Evolutionary conservation across 2,888 invertebrate genomes (phyloP), one percentile per base, ranked within the genome.

Genomic region (Epinotia brunnichana): DNA sequence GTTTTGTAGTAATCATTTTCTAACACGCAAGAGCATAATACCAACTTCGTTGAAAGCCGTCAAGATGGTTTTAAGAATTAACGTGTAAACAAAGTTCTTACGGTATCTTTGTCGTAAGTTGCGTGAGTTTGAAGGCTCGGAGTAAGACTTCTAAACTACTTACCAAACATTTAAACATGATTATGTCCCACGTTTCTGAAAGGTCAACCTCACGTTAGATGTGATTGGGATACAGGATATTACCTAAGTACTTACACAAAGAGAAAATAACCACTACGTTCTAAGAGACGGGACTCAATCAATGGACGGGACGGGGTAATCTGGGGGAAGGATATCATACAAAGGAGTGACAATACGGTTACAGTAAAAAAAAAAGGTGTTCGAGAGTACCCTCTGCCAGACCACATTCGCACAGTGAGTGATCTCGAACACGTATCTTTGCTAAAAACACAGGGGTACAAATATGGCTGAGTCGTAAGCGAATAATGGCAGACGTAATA

Each of bases 11-110:
- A 19, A 54, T 19, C 7, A 21, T 54, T 54, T 19, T 54, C 21
- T 2, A 3, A 54, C 9, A 19, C 19, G 21, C 39, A 39, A 3
- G 19, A 39, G 39, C n/a, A 17, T 39, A 29, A n/a, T 17, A 39
- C 17, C 0, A 59, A 19, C 59, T 59, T 39, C 39, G 39, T 11
- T 60, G 35, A 59, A 53, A 69, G 60, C 60, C 48, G 59, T 39
- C 69, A 61, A 54, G 39, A 41, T 11, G 59, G 59, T 56, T 66
- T 66, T 66, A 41, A 68, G 69, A 69, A 53, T 61, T 41, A 39
- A 69, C 60, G 21, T 69, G 61, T 53, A 29, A 41, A 41, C 21
- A 24, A 69, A 69, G 24, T 69, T 61, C 24, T 69, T 39, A 3
- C 24, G 61, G 41, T 69, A 53, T 53, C 53, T 69, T 69, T 41